These are phyloP conservation scores for Cervus canadensis DNA, from an alignment of 2,113 vertebrate species.

Conservation along the genomic window DNA sequence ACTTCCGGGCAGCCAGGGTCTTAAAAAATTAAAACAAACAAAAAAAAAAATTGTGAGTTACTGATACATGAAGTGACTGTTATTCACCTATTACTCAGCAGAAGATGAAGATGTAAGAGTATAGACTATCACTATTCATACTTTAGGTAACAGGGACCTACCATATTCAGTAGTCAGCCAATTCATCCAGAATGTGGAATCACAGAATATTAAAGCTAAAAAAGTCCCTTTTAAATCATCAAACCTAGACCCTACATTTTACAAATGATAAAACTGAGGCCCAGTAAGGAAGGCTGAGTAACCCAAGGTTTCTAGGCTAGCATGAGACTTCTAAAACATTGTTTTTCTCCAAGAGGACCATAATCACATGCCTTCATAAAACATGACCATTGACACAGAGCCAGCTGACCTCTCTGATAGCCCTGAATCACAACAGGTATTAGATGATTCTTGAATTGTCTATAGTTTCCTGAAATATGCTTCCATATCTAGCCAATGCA, in stretches of 20 bases:
- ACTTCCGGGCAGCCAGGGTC: slow-evolving; percentile 97
- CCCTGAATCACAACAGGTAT: not conserved
- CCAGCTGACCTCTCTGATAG: not conserved
- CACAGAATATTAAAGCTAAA: not conserved
- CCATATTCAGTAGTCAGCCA: slow-evolving; percentile 34
- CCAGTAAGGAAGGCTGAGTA: not conserved
- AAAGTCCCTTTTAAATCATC: not conserved
- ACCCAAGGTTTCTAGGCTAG: not conserved
- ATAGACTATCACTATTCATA: not conserved
- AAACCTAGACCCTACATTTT: not conserved
- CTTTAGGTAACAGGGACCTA: slow-evolving; percentile 20
- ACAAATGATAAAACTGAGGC: not conserved
- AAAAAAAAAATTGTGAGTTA: slow-evolving; percentile 18
- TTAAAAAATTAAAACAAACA: slow-evolving; percentile 74
- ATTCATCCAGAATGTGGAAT: not conserved
- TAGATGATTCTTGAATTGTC: not conserved
- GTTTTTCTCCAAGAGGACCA: not conserved
- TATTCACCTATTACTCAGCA: not conserved
- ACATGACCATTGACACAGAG: not conserved
- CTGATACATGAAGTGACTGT: not conserved
- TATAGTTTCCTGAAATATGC: not conserved
- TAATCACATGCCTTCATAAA: not conserved
- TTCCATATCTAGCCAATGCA: not conserved
- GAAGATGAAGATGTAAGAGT: not conserved
- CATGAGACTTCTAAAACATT: not conserved